These are phyloP conservation scores for Pasiphila rectangulata DNA, from an alignment of 2,888 invertebrate genomes.

Conservation along the genomic window DNA sequence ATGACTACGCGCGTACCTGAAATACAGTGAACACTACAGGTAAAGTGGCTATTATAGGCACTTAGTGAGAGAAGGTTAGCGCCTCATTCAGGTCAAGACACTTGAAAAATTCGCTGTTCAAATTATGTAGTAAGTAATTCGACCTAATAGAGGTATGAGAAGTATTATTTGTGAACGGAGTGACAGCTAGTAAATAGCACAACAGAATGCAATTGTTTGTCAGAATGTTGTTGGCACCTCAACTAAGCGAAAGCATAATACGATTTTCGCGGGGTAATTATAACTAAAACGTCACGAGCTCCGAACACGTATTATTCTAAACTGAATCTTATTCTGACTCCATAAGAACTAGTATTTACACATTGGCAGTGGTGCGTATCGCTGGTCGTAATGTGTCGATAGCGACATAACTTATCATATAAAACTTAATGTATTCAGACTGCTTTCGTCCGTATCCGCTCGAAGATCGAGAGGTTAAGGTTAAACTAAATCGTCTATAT, in stretches of 20 bases:
- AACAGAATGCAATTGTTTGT: constrained; percentile 1
- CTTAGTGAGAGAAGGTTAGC: constrained; percentile 50
- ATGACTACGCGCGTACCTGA: constrained; percentile 61
- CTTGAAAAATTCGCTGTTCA: constrained; percentile 16
- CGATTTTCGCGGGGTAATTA: constrained; percentile 40
- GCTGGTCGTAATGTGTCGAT: constrained; percentile 62
- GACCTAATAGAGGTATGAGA: neutral
- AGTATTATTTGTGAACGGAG: constrained; percentile 15
- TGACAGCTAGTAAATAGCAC: neutral
- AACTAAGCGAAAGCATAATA: constrained; percentile 44
- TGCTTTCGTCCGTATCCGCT: constrained; percentile 38
- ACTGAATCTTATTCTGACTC: constrained; percentile 35
- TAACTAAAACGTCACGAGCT: constrained; percentile 42
- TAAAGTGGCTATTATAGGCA: constrained; percentile 49
- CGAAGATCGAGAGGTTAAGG: constrained; percentile 27
- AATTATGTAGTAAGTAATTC: constrained; percentile 3
- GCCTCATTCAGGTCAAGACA: constrained; percentile 31
- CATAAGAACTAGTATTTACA: constrained; percentile 63
- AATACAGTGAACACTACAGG: constrained; percentile 63
- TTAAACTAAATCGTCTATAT: constrained; percentile 50
- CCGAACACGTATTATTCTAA: constrained; percentile 53
- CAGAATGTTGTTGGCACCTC: constrained; percentile 41
- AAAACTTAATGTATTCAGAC: constrained; percentile 59
- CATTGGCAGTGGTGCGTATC: constrained; percentile 71
- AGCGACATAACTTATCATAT: constrained; percentile 32